Evolutionary conservation across 2,113 vertebrate genomes (phyloP).

Genomic region (Merops nubicus): DNA sequence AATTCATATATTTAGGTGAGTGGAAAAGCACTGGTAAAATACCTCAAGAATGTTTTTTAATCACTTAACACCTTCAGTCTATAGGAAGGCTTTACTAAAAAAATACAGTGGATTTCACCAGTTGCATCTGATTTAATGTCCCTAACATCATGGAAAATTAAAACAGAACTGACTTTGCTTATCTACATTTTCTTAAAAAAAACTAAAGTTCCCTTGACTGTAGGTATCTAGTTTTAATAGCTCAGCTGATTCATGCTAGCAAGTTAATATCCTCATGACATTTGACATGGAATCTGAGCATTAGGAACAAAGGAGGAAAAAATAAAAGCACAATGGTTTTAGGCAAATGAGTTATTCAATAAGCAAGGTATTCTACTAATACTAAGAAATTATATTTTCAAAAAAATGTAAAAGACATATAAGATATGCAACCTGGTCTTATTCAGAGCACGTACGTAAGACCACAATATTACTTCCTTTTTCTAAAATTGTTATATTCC

Average conservation of each 20-base stretch:
- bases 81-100: not conserved
- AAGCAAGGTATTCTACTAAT: no score
- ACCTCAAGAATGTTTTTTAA: not conserved
- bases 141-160: not conserved
- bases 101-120: not conserved
- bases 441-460: no score
- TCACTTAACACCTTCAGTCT: not conserved
- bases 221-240: not conserved
- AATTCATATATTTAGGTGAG: not conserved
- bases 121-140: not conserved
- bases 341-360: no score
- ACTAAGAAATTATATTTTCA: no score
- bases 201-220: not conserved
- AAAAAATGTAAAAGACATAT: no score
- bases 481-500: no score
- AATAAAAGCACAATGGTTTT: not conserved
- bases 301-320: not conserved
- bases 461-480: no score
- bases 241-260: not conserved
- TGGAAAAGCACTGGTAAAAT: not conserved
- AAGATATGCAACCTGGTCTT: no score
- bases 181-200: not conserved
- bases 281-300: not conserved
- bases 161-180: not conserved
- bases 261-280: not conserved